Conservation (phyloP, 2,888 invertebrate species). For the Eupithecia subumbrata region DNA sequence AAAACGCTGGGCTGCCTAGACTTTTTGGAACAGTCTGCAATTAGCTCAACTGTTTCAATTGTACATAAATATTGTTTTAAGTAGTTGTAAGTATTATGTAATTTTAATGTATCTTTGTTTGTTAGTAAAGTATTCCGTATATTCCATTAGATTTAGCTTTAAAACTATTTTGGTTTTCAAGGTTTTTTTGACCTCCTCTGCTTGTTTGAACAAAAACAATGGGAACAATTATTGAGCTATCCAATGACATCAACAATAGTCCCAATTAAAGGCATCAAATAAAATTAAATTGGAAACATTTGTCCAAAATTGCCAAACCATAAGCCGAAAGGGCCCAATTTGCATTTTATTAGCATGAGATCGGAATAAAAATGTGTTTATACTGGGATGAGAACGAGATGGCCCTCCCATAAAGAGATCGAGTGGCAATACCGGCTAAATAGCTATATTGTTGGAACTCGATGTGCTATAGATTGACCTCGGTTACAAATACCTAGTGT, state of each 20-base stretch:
- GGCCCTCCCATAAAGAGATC: constrained; percentile 68
- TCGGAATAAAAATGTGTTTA: constrained; percentile 81
- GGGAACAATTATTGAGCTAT: neutral
- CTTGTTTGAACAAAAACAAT: neutral
- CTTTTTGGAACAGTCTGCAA: too few relatives aligned
- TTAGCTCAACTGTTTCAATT: too few relatives aligned
- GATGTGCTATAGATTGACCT: constrained; percentile 20
- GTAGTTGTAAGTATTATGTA: too few relatives aligned
- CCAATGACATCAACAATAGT: constrained; percentile 50
- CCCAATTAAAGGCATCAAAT: constrained; percentile 74
- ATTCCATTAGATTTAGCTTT: neutral
- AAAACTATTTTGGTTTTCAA: neutral
- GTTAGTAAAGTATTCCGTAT: too few relatives aligned
- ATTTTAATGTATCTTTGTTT: too few relatives aligned
- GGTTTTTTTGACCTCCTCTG: neutral
- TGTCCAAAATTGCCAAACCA: constrained; percentile 76
- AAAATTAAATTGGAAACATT: constrained; percentile 78
- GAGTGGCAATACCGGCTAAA: constrained; percentile 67
- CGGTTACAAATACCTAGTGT: constrained; percentile 38
- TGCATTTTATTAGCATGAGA: constrained; percentile 80
- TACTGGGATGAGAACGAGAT: constrained; percentile 72
- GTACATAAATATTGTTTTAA: too few relatives aligned
- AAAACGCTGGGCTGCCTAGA: too few relatives aligned
- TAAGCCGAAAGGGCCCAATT: constrained; percentile 77
- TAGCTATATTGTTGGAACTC: constrained; percentile 59